These are phyloP conservation scores for Okapia johnstoni DNA, from an alignment of 2,113 vertebrate genomes.

Conservation along the genomic window DNA sequence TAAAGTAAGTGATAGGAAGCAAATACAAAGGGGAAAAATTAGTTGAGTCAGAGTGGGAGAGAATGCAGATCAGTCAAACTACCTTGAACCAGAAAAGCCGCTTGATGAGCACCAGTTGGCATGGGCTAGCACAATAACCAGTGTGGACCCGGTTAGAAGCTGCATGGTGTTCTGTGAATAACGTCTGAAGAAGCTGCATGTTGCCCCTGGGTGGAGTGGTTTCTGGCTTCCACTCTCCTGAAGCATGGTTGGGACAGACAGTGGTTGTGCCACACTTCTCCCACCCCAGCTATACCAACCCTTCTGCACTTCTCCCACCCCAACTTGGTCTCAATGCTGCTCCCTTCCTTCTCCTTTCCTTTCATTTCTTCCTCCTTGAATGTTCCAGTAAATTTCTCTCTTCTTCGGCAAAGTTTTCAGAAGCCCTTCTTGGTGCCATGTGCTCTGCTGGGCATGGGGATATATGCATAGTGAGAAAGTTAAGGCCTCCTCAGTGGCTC, in stretches of 20 bases:
- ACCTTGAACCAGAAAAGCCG: not conserved
- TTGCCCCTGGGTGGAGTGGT: not conserved
- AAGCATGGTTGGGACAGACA: not conserved
- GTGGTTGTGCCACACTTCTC: no score
- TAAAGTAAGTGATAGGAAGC: slow-evolving; percentile 12
- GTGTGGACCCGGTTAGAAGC: not conserved
- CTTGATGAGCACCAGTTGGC: not conserved
- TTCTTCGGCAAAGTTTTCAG: not conserved
- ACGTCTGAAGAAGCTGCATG: no score
- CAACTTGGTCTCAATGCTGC: not conserved
- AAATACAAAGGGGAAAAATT: not conserved
- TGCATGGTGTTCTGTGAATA: fast-evolving
- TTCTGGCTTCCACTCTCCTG: not conserved
- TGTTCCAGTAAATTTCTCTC: not conserved
- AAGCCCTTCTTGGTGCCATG: not conserved
- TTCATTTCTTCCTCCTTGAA: not conserved
- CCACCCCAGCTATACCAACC: not conserved
- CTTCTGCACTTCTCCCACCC: not conserved
- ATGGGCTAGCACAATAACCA: not conserved
- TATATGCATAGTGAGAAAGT: not conserved
- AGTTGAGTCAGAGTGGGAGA: not conserved
- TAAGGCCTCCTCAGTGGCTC: not conserved
- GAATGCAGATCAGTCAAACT: not conserved
- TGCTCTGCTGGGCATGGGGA: not conserved
- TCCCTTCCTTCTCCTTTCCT: not conserved